Evolutionary conservation across 2,888 invertebrate genomes (phyloP).

Genomic region (Chirona hameri): DNA sequence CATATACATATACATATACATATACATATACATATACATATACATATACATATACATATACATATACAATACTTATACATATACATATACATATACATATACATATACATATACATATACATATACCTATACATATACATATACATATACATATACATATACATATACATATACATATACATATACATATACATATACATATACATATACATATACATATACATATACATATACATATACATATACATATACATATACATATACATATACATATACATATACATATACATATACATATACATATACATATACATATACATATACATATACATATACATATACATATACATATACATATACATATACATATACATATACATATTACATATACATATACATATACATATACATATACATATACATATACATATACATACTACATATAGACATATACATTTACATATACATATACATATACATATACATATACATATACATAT

Average conservation of each 20-base stretch:
- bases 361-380: too few species aligned
- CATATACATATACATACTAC: too few species aligned
- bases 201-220: background rate
- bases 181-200: background rate
- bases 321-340: constrained; percentile 28
- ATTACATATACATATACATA: background rate
- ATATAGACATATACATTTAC: too few species aligned
- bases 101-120: too few species aligned
- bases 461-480: too few species aligned
- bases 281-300: constrained; percentile 22
- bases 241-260: background rate
- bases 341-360: constrained; percentile 22
- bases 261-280: background rate
- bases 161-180: background rate
- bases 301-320: background rate
- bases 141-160: background rate
- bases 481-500: constrained; percentile 29
- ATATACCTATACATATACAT: background rate
- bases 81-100: background rate
- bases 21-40: too few species aligned
- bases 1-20: too few species aligned
- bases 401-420: constrained; percentile 22
- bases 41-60: too few species aligned
- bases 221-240: background rate
- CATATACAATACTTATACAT: background rate